Conservation (phyloP, 1,140 invertebrate genomes). For the Drosophila mayri region DNA sequence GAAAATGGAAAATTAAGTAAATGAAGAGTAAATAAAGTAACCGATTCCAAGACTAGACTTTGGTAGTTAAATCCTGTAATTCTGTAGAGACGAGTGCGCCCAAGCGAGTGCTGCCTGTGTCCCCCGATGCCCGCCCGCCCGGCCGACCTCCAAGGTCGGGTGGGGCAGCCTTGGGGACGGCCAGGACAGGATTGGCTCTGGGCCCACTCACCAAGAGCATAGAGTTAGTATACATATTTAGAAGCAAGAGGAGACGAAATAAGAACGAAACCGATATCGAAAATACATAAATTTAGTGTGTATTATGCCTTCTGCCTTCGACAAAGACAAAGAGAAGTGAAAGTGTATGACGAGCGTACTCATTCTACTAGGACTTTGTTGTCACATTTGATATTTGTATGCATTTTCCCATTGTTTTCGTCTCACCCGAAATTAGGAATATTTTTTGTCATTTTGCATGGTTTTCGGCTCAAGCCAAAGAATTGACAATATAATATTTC, state of each 20-base stretch:
- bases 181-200: slow-evolving; percentile 30
- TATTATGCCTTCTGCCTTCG: slow-evolving; percentile 77
- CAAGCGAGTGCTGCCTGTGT: slow-evolving; percentile 34
- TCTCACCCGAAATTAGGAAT: slow-evolving; percentile 67
- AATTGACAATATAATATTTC: slow-evolving; percentile 85
- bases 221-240: slow-evolving; percentile 43
- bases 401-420: slow-evolving; percentile 41
- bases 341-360: slow-evolving; percentile 44
- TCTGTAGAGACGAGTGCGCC: slow-evolving; percentile 47
- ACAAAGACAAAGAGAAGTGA: slow-evolving; percentile 40
- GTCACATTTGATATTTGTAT: slow-evolving; percentile 34
- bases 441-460: slow-evolving; percentile 84
- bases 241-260: not conserved
- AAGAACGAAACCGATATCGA: slow-evolving; percentile 21
- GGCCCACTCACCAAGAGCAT: slow-evolving; percentile 30
- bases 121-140: not conserved
- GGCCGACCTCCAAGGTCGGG: slow-evolving; percentile 41
- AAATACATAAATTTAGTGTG: slow-evolving; percentile 65
- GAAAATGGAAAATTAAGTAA: not conserved
- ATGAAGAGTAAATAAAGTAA: slow-evolving; percentile 19
- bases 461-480: slow-evolving; percentile 84
- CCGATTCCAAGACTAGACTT: slow-evolving; percentile 59
- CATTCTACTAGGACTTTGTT: slow-evolving; percentile 46
- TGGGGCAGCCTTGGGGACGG: not conserved
- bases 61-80: slow-evolving; percentile 56